Evolutionary conservation across 2,113 vertebrate species (phyloP), one percentile per base, ranked within the genome.

Genomic region (Struthidea cinerea): DNA sequence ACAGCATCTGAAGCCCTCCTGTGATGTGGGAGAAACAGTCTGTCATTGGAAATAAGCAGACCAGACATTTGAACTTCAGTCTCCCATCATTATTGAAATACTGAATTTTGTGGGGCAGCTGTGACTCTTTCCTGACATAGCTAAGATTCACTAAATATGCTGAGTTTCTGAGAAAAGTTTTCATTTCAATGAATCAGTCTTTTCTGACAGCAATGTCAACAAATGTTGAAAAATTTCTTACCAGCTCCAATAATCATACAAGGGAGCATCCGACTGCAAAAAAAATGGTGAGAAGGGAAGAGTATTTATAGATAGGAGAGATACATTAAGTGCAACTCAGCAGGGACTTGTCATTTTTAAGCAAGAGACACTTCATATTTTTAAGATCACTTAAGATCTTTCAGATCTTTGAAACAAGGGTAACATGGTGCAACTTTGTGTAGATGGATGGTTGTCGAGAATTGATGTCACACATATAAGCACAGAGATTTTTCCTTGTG

Each of bases 181-280:
- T 92, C 1, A 2, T 93, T 84, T 89, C n/a, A 89, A 11, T 84
- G 37, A 56, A 87, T 93, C 47, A 71, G 52, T 93, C 52, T 93
- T 89, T 77, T 90, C 47, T 87, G 81, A 82, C 69, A 91, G 15
- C 19, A 79, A 17, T 32, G 44, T 73, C 87, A 94, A 91, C 56
- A 85, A 78, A 68, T 47, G 5, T 15, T 90, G 70, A 90, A 94
- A 94, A 96, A 49, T 47, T 71, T 91, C 37, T 15, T 68, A 49
- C 64, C 16, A 73, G n/a, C 17, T 87, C 13, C 19, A 83, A 44
- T 76, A 91, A 73, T 57, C 64, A 82, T 4, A 2, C 20, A 79
- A 63, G 12, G 16, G 11, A 81, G 13, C 18, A 84, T 53, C 37
- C 81, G 28, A 17, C 22, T 92, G 27, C 10, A 78, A 63, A 81